Evolutionary conservation across 1,140 invertebrate species (phyloP).

Genomic region (Scaptomyza graminum): DNA sequence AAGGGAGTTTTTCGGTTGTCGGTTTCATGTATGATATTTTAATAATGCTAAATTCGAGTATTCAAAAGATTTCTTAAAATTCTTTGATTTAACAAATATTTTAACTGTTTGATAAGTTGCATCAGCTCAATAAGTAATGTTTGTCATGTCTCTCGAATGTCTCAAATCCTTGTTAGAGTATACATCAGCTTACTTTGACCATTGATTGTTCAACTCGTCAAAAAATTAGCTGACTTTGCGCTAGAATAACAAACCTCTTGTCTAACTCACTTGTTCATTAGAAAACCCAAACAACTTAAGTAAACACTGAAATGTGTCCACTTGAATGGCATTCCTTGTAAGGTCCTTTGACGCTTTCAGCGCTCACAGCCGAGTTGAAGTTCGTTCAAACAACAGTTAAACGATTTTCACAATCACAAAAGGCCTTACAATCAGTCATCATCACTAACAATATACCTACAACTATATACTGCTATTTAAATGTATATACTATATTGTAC

Average conservation of each 20-base stretch:
- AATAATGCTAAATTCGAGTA: neutral
- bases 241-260: conserved; percentile 25
- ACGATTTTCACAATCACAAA: conserved; percentile 29
- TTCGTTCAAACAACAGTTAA: conserved; percentile 55
- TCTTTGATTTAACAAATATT: too few species aligned
- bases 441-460: conserved; percentile 35
- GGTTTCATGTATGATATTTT: neutral
- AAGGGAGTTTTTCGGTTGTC: neutral
- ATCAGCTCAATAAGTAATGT: too few species aligned
- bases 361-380: conserved; percentile 9
- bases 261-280: conserved; percentile 25
- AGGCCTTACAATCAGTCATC: conserved; percentile 62
- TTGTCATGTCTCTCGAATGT: too few species aligned
- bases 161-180: neutral
- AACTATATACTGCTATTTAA: neutral
- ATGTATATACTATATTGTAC: neutral
- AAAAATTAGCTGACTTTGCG: conserved; percentile 4
- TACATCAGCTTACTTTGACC: neutral
- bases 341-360: conserved; percentile 36
- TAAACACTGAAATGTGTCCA: conserved; percentile 1
- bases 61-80: neutral
- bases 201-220: conserved; percentile 1
- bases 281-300: conserved; percentile 5
- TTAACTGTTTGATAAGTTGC: too few species aligned
- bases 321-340: conserved; percentile 24